Percentiles rank a stretch among this genome's conserved stretches.
Conservation (phyloP, 2,113 vertebrate species). For the Hemiscyllium ocellatum region DNA sequence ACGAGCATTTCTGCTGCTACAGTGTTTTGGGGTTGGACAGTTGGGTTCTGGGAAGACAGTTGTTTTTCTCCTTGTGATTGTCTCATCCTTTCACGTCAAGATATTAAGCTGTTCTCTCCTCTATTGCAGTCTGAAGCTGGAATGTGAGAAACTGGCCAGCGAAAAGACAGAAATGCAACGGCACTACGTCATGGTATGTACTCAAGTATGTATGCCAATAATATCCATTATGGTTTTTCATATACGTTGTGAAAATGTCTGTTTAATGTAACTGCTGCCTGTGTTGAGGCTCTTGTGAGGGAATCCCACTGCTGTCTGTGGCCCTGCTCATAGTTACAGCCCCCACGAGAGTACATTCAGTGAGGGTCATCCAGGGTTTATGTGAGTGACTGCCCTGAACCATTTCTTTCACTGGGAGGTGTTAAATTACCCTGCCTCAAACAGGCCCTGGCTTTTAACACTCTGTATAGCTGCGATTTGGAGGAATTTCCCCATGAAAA, state of each 20-base stretch:
- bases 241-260: background rate
- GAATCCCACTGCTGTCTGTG: background rate
- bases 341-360: background rate
- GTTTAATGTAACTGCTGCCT: slow-evolving; percentile 7
- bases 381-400: background rate
- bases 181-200: slow-evolving; percentile 69
- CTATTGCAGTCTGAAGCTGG: slow-evolving; percentile 62
- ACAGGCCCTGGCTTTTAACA: background rate
- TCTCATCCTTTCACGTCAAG: background rate
- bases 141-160: slow-evolving; percentile 66
- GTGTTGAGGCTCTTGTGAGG: background rate
- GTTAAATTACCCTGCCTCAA: background rate
- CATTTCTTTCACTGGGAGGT: background rate
- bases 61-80: background rate
- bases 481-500: background rate
- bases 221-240: slow-evolving; percentile 19
- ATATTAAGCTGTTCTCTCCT: slow-evolving; percentile 11
- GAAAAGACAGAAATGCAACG: slow-evolving; percentile 73
- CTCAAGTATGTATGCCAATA: slow-evolving; percentile 35
- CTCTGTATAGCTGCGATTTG: background rate
- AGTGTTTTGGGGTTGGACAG: background rate
- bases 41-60: background rate
- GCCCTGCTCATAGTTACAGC: background rate
- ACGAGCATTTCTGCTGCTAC: background rate
- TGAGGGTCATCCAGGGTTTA: background rate